Evolutionary conservation across 2,888 invertebrate genomes (phyloP).

Genomic region (Acanthosepion pharaonis): DNA sequence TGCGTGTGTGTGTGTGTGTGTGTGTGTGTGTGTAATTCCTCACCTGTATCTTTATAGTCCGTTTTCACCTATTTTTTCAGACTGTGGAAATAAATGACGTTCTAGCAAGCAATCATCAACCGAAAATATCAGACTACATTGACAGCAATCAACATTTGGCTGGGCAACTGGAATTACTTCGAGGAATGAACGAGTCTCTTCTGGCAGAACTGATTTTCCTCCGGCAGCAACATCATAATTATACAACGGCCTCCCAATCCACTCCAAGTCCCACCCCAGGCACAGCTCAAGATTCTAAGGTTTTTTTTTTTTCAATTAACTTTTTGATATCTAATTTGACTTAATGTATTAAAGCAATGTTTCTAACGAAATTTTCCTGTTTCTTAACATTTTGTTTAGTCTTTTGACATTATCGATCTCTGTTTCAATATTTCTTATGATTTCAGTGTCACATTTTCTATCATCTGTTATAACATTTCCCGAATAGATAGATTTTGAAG

Average conservation of each 20-base stretch:
- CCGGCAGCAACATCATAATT: neutral
- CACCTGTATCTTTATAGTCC: no score
- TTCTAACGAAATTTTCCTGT: no score
- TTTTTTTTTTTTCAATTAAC: neutral
- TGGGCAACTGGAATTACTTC: neutral
- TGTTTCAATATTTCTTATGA: no score
- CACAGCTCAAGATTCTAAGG: neutral
- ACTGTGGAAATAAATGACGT: neutral
- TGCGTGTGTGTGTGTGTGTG: no score
- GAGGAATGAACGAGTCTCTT: neutral
- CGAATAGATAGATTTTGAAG: no score
- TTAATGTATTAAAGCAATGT: no score
- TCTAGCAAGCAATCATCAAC: neutral
- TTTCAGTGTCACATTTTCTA: no score
- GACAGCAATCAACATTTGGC: conserved; percentile 14
- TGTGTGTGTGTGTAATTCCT: no score
- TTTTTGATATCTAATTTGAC: neutral
- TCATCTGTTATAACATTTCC: no score
- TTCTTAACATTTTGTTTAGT: no score
- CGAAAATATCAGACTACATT: neutral
- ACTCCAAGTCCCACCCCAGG: neutral
- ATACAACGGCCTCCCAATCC: neutral
- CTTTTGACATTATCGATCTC: no score
- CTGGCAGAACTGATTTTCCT: neutral
- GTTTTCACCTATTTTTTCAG: neutral